Evolutionary conservation across 2,888 invertebrate species (phyloP).

Genomic region (Mamestra brassicae): DNA sequence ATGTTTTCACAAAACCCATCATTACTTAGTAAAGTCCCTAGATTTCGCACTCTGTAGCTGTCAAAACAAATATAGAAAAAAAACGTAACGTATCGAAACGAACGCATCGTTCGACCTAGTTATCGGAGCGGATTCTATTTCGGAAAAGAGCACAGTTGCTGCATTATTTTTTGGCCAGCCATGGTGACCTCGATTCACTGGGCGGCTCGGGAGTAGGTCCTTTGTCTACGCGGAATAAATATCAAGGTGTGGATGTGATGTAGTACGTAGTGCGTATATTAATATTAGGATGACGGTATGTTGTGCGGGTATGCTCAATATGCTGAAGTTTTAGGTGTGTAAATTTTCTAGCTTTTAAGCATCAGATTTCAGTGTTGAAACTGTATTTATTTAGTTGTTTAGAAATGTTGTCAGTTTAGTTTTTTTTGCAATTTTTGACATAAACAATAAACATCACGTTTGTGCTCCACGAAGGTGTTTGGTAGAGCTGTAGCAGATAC

Average conservation of each 20-base stretch:
- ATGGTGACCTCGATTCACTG: constrained; percentile 81
- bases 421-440: no score
- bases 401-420: neutral
- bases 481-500: no score
- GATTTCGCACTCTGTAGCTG: constrained; percentile 55
- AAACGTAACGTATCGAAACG: constrained; percentile 69
- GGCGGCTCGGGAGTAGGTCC: constrained; percentile 58
- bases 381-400: neutral
- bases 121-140: constrained; percentile 85
- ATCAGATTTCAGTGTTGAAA: neutral
- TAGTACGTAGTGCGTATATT: constrained; percentile 31
- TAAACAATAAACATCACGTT: no score
- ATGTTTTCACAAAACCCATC: constrained; percentile 3
- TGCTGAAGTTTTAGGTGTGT: neutral
- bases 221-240: constrained; percentile 64
- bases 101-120: constrained; percentile 85
- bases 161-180: constrained; percentile 87
- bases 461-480: no score
- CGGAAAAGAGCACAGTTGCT: constrained; percentile 84
- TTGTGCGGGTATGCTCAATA: neutral
- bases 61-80: constrained; percentile 67
- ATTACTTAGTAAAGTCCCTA: constrained; percentile 28
- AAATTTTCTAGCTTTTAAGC: neutral
- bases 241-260: constrained; percentile 45
- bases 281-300: constrained; percentile 2